A percentile compares a stretch with the other conserved stretches of the same genome.
These are phyloP conservation scores for Hyaena hyaena DNA, from an alignment of 2,113 vertebrate species.

Conservation along the genomic window DNA sequence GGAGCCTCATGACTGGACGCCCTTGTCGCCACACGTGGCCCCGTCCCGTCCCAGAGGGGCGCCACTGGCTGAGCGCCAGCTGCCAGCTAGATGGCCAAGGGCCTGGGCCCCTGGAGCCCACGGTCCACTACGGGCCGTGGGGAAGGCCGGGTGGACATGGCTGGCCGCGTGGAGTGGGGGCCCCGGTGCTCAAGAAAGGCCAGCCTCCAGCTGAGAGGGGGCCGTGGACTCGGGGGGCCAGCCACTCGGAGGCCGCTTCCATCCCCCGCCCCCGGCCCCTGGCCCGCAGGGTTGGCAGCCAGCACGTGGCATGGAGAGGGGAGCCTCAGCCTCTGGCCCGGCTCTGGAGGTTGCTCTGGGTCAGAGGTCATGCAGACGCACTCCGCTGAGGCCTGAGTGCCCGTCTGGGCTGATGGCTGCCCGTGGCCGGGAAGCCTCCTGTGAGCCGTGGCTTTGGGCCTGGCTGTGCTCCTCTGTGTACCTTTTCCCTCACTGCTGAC, in stretches of 20 bases:
- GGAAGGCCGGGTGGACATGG: background rate
- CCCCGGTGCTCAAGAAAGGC: background rate
- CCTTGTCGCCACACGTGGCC: background rate
- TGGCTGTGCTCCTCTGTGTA: fast-evolving
- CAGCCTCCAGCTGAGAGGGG: background rate
- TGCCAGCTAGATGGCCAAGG: fast-evolving
- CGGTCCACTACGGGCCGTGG: too few species aligned
- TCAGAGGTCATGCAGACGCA: background rate
- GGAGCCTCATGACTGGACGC: slow-evolving; percentile 17
- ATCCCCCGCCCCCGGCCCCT: background rate
- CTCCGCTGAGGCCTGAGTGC: background rate
- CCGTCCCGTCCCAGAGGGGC: background rate
- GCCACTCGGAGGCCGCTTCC: background rate
- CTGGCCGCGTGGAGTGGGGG: too few species aligned
- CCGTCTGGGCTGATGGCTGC: background rate
- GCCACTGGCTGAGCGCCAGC: too few species aligned
- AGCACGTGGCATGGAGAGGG: too few species aligned
- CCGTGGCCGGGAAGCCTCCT: background rate
- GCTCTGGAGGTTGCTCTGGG: background rate
- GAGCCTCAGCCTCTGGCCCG: background rate
- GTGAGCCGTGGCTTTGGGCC: background rate
- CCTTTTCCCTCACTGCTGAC: background rate
- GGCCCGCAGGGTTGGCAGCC: background rate
- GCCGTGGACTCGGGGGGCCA: background rate
- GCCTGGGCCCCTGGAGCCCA: background rate